phyloP scores from a whole-genome alignment of 1,140 invertebrate genomes.

The Pollicipes pollicipes region DNA sequence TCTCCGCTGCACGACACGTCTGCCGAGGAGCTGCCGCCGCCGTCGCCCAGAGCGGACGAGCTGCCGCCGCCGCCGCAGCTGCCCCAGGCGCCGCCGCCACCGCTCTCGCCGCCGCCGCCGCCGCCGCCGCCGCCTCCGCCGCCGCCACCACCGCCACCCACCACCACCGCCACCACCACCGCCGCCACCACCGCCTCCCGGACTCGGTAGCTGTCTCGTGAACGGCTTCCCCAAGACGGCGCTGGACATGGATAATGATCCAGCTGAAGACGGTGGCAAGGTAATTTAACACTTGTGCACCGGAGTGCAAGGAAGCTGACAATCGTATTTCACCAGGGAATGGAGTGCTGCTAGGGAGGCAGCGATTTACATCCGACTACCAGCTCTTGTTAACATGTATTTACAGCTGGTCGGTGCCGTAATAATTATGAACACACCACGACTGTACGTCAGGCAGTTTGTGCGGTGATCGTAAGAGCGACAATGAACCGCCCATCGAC shows the following conservation, averaged over 20 bases:
- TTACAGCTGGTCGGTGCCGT: too few relatives aligned
- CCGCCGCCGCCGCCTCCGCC: conserved; percentile 23
- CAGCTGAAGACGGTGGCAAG: neutral
- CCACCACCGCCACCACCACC: conserved; percentile 28
- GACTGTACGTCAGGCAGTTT: too few relatives aligned
- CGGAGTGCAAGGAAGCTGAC: too few relatives aligned
- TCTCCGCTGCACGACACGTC: too few relatives aligned
- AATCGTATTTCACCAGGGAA: too few relatives aligned
- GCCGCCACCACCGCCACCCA: conserved; percentile 31
- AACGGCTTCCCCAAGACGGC: neutral
- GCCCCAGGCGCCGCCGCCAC: neutral
- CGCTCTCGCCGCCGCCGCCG: conserved; percentile 23
- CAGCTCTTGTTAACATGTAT: too few relatives aligned
- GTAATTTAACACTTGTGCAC: neutral
- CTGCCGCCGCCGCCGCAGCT: neutral
- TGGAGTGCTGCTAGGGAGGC: too few relatives aligned
- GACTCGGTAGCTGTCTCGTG: neutral
- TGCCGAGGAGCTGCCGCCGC: neutral
- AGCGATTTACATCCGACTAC: too few relatives aligned
- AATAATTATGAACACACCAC: too few relatives aligned
- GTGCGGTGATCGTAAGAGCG: too few relatives aligned
- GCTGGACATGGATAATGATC: neutral
- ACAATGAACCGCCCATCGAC: too few relatives aligned
- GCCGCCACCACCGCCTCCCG: neutral
- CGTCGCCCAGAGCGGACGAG: neutral